Evolutionary conservation across 2,797 vertebrate genomes (phyloP).

Genomic region (Scyliorhinus canicula): DNA sequence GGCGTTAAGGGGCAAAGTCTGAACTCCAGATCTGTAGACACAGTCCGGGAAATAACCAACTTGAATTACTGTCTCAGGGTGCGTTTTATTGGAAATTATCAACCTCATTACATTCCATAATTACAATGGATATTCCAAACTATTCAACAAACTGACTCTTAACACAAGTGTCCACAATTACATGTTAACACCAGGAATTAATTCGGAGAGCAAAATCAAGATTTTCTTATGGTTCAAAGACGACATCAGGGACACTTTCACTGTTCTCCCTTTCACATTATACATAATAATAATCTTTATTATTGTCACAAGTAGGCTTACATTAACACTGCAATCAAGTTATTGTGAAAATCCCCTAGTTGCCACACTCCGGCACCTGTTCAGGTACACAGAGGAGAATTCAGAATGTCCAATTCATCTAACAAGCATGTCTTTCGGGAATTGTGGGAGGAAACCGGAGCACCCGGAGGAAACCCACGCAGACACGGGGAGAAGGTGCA

Average conservation of each 20-base stretch:
- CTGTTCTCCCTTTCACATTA: background rate
- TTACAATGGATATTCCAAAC: background rate
- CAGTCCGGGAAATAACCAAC: constrained; percentile 27
- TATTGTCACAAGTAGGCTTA: no score
- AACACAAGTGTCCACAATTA: background rate
- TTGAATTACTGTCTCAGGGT: background rate
- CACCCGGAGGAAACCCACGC: no score
- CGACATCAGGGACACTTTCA: no score
- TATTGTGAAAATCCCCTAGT: no score
- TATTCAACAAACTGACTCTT: background rate
- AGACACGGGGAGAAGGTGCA: no score
- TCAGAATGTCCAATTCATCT: no score
- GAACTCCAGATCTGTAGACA: constrained; percentile 78
- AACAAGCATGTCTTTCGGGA: no score
- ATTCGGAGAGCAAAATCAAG: background rate
- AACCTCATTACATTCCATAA: background rate
- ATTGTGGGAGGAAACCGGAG: no score
- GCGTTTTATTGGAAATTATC: background rate
- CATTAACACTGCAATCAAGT: no score
- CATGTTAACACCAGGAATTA: background rate
- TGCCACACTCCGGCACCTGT: no score
- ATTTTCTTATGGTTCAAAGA: background rate
- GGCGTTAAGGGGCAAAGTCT: constrained; percentile 89
- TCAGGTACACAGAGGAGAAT: no score
- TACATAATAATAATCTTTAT: no score